Evolutionary conservation across 2,888 invertebrate species (phyloP).

Genomic region (Tinea pellionella): DNA sequence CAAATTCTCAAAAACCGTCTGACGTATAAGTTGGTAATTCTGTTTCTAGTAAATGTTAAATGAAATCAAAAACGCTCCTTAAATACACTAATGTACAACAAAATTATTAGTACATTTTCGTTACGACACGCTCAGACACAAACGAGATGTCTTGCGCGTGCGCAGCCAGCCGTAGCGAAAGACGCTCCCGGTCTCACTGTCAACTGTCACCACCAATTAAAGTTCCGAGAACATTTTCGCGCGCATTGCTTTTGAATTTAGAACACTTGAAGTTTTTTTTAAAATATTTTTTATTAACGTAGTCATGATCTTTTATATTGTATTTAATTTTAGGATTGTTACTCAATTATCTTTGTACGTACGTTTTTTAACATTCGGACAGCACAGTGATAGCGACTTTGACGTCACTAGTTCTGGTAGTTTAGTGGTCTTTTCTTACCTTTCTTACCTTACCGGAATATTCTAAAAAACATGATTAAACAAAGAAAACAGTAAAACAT

Average conservation of each 20-base stretch:
- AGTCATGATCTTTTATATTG: neutral
- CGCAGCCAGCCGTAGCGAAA: constrained; percentile 25
- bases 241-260: constrained; percentile 51
- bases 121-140: constrained; percentile 43
- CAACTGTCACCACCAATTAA: constrained; percentile 64
- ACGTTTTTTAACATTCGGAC: too few species aligned
- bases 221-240: constrained; percentile 49
- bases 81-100: neutral
- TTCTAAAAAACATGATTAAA: too few species aligned
- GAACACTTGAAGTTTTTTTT: constrained; percentile 29
- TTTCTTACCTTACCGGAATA: too few species aligned
- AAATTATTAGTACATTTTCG: constrained; percentile 37
- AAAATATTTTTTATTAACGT: neutral
- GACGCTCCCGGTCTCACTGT: constrained; percentile 18
- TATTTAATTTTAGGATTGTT: neutral
- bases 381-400: too few species aligned
- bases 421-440: too few species aligned
- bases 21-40: neutral
- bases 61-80: neutral
- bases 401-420: too few species aligned
- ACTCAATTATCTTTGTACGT: neutral
- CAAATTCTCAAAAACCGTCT: too few species aligned
- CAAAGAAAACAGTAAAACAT: too few species aligned
- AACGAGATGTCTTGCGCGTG: constrained; percentile 41
- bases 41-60: too few species aligned